These are phyloP conservation scores for Drosophila pandora DNA, from an alignment of 1,140 invertebrate genomes.

Conservation along the genomic window DNA sequence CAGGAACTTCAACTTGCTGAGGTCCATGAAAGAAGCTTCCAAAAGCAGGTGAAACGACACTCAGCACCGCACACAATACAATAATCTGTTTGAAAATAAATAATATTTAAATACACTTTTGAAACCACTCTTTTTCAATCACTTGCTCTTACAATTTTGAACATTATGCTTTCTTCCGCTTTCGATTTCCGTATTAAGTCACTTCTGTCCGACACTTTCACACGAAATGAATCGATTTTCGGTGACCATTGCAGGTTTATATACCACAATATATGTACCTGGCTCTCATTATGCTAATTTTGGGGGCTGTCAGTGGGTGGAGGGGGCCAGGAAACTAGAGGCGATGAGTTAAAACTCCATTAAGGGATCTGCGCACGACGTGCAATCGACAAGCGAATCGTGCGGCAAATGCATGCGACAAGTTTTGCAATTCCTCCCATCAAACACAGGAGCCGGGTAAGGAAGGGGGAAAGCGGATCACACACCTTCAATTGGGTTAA, in stretches of 20 bases:
- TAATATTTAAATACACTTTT: background rate
- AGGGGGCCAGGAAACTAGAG: conserved; percentile 14
- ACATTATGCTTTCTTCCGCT: conserved; percentile 48
- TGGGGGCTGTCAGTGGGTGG: background rate
- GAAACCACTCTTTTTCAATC: background rate
- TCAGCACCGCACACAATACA: conserved; percentile 15
- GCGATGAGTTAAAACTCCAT: conserved; percentile 65
- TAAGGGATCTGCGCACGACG: conserved; percentile 68
- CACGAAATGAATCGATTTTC: conserved; percentile 67
- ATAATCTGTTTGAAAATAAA: conserved; percentile 10
- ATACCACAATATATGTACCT: conserved; percentile 44
- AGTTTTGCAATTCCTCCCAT: conserved; percentile 64
- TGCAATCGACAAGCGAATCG: conserved; percentile 73
- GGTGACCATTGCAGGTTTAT: conserved; percentile 57
- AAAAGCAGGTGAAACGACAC: background rate
- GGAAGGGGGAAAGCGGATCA: background rate
- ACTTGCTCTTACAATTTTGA: conserved; percentile 41
- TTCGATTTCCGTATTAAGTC: conserved; percentile 42
- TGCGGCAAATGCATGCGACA: conserved; percentile 73
- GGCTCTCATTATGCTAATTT: conserved; percentile 45
- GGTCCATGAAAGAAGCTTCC: conserved; percentile 50
- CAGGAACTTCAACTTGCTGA: conserved; percentile 16
- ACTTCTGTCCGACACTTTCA: conserved; percentile 62
- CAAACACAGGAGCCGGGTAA: background rate
- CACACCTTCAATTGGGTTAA: background rate